Percentiles rank a stretch among this genome's conserved stretches.
These are phyloP conservation scores for Morelia viridis DNA, from an alignment of 2,797 vertebrate species.

Conservation along the genomic window DNA sequence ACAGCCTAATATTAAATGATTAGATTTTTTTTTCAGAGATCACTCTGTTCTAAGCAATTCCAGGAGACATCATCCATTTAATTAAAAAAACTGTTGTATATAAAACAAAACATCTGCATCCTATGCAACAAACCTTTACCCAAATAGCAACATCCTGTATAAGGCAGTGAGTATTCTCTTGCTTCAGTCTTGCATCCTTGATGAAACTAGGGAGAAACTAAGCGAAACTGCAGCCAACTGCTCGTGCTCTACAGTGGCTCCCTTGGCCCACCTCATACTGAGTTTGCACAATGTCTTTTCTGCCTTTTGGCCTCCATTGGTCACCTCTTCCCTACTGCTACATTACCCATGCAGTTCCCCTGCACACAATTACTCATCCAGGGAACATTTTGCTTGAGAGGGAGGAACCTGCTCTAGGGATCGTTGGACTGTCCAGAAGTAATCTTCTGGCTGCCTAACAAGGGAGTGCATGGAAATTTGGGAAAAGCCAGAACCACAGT, in stretches of 20 bases:
- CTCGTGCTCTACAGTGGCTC: neutral
- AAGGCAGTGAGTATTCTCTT: slow-evolving; percentile 18
- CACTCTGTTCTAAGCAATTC: neutral
- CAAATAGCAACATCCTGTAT: neutral
- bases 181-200: neutral
- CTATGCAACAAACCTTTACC: slow-evolving; percentile 8
- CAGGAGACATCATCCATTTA: neutral
- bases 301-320: neutral
- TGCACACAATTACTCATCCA: slow-evolving; percentile 26
- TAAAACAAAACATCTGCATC: slow-evolving; percentile 3
- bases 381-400: slow-evolving; percentile 22
- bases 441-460: slow-evolving; percentile 12
- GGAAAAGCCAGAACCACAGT: neutral
- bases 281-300: slow-evolving; percentile 14
- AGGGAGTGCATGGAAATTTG: neutral
- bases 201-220: slow-evolving; percentile 8
- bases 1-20: neutral
- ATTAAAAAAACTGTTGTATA: neutral
- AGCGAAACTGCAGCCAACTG: neutral
- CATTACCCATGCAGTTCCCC: neutral
- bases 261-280: neutral
- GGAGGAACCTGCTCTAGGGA: slow-evolving; percentile 39
- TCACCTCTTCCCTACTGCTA: slow-evolving; percentile 19
- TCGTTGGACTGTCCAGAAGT: neutral
- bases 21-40: neutral